phyloP scores from a whole-genome alignment of 2,113 vertebrate species.

The Channa argus region DNA sequence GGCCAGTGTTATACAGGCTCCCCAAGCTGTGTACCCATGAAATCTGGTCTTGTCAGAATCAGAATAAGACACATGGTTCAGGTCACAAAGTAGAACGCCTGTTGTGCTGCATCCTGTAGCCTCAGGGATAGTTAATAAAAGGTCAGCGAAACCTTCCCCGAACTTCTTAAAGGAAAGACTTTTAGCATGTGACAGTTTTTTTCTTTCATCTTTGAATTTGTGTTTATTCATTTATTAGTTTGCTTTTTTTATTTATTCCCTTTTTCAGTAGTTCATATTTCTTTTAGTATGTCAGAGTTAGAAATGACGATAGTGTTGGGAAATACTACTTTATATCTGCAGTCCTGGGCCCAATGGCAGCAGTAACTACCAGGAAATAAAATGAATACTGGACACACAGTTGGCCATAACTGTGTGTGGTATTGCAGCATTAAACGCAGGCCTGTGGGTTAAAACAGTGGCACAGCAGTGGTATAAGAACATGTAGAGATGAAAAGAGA shows the following conservation, averaged over 20 bases:
- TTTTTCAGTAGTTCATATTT: slow-evolving; percentile 15
- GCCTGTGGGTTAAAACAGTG: not conserved
- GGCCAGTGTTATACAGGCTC: not conserved
- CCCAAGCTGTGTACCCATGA: too few species aligned
- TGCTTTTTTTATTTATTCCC: slow-evolving; percentile 6
- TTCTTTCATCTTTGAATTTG: slow-evolving; percentile 26
- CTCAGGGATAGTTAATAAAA: slow-evolving; percentile 28
- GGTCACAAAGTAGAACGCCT: slow-evolving; percentile 37
- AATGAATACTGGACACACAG: not conserved
- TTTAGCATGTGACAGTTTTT: too few species aligned
- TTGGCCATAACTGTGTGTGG: not conserved
- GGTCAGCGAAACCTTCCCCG: slow-evolving; percentile 45
- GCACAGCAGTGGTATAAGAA: not conserved
- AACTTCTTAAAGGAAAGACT: slow-evolving; percentile 49
- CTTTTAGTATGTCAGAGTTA: not conserved
- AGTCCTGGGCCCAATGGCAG: not conserved
- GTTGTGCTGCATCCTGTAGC: slow-evolving; percentile 24
- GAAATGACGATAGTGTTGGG: slow-evolving; percentile 11
- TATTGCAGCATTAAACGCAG: not conserved
- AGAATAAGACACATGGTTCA: slow-evolving; percentile 33
- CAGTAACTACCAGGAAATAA: not conserved
- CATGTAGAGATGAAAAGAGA: not conserved
- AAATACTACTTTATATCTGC: slow-evolving; percentile 7
- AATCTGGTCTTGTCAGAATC: not conserved
- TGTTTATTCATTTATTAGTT: slow-evolving; percentile 11